Percentiles rank a stretch among this genome's conserved stretches.
phyloP scores from a whole-genome alignment of 1,140 invertebrate species.

The Cydia fagiglandana region DNA sequence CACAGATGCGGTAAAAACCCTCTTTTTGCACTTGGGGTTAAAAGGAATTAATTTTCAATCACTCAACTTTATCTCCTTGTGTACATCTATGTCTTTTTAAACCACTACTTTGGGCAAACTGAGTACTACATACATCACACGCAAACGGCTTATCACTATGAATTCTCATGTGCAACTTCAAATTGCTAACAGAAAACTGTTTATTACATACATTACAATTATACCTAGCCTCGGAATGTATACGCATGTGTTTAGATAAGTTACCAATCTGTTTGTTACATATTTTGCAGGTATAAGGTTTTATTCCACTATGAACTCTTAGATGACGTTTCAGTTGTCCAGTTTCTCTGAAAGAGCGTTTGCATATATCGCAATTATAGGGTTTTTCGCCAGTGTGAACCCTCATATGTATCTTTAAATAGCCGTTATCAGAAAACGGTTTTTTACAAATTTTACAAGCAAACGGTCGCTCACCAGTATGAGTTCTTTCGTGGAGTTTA shows the following conservation, averaged over 20 bases:
- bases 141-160: slow-evolving; percentile 73
- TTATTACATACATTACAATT: slow-evolving; percentile 82
- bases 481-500: slow-evolving; percentile 90
- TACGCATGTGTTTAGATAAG: slow-evolving; percentile 83
- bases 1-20: no score
- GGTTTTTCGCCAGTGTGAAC: slow-evolving; percentile 73
- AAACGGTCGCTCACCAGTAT: slow-evolving; percentile 90
- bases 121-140: slow-evolving; percentile 55
- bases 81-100: slow-evolving; percentile 58
- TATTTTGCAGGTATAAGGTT: slow-evolving; percentile 64
- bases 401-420: slow-evolving; percentile 73
- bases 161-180: slow-evolving; percentile 79
- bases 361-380: slow-evolving; percentile 67
- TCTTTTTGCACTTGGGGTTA: no score
- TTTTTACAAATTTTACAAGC: slow-evolving; percentile 92
- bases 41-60: neutral
- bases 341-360: slow-evolving; percentile 64
- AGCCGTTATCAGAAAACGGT: slow-evolving; percentile 71
- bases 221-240: slow-evolving; percentile 85
- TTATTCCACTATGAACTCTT: slow-evolving; percentile 60
- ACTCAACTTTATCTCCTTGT: slow-evolving; percentile 37
- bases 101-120: slow-evolving; percentile 60
- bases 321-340: slow-evolving; percentile 68
- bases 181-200: slow-evolving; percentile 80
- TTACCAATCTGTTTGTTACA: slow-evolving; percentile 72